These are phyloP conservation scores for Rhodinocichla rosea DNA, from an alignment of 2,113 vertebrate genomes.

Conservation along the genomic window DNA sequence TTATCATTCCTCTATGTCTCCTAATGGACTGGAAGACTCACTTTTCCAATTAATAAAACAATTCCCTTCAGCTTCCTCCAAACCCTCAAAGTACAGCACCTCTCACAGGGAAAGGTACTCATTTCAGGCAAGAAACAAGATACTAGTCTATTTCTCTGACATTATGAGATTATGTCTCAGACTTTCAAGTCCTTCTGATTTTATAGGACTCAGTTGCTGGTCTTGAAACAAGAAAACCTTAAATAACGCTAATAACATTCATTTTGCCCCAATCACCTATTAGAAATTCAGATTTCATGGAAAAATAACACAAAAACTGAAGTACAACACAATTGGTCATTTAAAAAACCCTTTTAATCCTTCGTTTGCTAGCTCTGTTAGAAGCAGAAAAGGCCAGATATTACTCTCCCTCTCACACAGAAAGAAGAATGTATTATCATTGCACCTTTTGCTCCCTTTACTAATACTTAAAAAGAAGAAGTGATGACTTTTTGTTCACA, in stretches of 20 bases:
- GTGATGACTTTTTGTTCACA: neutral
- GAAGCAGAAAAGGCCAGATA: neutral
- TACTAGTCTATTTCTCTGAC: neutral
- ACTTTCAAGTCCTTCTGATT: neutral
- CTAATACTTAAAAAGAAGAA: neutral
- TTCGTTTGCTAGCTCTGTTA: neutral
- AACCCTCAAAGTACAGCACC: neutral
- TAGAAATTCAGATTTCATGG: neutral
- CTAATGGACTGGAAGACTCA: neutral
- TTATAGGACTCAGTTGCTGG: neutral
- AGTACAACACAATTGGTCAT: neutral
- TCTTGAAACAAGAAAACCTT: neutral
- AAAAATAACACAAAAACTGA: neutral
- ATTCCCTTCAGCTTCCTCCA: neutral
- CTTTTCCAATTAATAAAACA: neutral
- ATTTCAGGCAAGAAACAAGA: neutral
- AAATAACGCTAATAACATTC: rapidly evolving
- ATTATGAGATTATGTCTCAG: neutral
- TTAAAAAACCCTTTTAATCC: neutral
- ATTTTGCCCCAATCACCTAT: neutral
- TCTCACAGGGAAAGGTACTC: neutral
- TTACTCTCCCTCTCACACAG: neutral
- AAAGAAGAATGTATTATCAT: neutral
- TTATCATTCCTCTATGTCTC: neutral
- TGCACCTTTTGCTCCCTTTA: neutral